Evolutionary conservation across 2,113 vertebrate genomes (phyloP), one percentile per base, ranked within the genome.

Genomic region (Gadus chalcogrammus): DNA sequence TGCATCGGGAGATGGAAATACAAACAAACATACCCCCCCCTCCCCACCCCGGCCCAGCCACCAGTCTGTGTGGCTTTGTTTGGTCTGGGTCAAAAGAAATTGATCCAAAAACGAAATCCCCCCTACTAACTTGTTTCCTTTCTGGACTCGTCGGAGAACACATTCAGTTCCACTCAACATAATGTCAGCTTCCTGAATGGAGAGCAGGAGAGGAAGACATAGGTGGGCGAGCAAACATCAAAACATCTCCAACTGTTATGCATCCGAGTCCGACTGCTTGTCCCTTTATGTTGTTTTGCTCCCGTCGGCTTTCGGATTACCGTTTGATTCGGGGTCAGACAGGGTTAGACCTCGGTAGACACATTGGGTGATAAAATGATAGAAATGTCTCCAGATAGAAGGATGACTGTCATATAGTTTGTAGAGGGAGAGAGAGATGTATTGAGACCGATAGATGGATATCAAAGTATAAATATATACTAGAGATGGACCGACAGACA

Each of bases 31-130:
- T n/a, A 22, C 60, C 18, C 20, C 18, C n/a, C 1, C 15, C n/a
- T 1, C n/a, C 5, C 55, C 15, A 17, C 17, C 55, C 24, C 8
- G 24, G 24, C 24, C 24, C 24, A 24, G 2, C 24, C 24, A 24
- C 53, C 11, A 20, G 8, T 78, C 53, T 78, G 69, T 63, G 64
- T 74, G 55, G 59, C 38, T 73, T 73, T 70, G 64, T 80, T 75
- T 77, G 65, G 28, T 67, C 0, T 7, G 65, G 65, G 76, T 79
- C 76, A 77, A 38, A 71, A 67, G 17, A 6, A 35, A 35, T 7
- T 7, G 31, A 35, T 35, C 3, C 69, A 76, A 31, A 31, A 68
- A 59, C 16, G n/a, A 52, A 42, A n/a, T 13, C 13, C 13, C n/a
- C 24, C 42, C 53, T 52, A 6, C 0, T 38, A 6, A 35, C 31